Evolutionary conservation across 2,797 vertebrate genomes (phyloP).

Genomic region (Cossypha polioptera): DNA sequence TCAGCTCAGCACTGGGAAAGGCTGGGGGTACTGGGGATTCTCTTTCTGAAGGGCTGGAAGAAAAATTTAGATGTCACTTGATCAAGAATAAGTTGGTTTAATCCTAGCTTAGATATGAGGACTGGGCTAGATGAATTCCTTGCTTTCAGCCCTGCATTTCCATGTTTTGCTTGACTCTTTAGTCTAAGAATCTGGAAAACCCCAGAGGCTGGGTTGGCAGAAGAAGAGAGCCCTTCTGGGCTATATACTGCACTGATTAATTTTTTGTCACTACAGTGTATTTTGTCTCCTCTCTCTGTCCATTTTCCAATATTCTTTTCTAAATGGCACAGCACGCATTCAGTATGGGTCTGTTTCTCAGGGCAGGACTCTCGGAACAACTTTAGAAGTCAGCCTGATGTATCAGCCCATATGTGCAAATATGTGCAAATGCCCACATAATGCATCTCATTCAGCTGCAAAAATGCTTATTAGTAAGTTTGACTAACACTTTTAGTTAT

Average conservation of each 20-base stretch:
- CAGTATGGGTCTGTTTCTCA: not conserved
- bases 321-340: not conserved
- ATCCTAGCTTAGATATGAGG: not conserved
- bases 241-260: not conserved
- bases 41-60: not conserved
- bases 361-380: rapidly evolving
- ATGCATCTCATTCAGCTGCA: not conserved
- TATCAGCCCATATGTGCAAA: not conserved
- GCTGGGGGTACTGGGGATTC: not conserved
- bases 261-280: not conserved
- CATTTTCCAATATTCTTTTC: constrained; percentile 13
- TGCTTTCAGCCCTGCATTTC: not conserved
- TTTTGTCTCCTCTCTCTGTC: not conserved
- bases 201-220: not conserved
- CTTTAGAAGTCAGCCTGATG: not conserved
- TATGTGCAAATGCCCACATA: not conserved
- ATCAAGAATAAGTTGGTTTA: not conserved
- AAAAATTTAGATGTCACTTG: not conserved
- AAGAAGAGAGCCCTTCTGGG: not conserved
- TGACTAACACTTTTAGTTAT: not conserved
- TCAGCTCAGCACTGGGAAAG: not conserved
- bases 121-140: not conserved
- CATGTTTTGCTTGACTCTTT: not conserved
- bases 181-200: not conserved
- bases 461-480: not conserved